Evolutionary conservation across 2,797 vertebrate species (phyloP).

Genomic region (Sebastiscus albofasciatus): DNA sequence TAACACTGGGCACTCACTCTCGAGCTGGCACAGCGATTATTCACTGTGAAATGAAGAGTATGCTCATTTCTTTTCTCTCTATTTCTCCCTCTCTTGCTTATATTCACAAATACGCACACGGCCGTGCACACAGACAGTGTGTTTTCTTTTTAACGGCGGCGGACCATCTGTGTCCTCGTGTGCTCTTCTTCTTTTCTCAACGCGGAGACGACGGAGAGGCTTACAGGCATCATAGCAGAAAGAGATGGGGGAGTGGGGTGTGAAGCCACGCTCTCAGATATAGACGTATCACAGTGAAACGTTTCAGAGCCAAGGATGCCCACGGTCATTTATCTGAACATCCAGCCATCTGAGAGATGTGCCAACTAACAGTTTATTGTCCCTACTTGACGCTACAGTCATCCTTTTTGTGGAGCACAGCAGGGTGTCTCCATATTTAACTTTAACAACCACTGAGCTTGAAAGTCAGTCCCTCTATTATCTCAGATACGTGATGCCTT

Average conservation of each 20-base stretch:
- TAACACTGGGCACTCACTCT: neutral
- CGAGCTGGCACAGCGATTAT: constrained; percentile 15
- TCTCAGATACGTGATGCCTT: neutral
- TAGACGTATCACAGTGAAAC: neutral
- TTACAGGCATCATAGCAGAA: neutral
- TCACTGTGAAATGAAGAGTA: constrained; percentile 36
- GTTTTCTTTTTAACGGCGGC: neutral
- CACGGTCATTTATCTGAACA: neutral
- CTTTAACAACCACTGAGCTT: neutral
- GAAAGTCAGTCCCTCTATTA: neutral
- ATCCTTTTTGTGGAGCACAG: neutral
- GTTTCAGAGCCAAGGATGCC: neutral
- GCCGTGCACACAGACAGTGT: neutral
- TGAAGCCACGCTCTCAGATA: neutral
- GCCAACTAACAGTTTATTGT: neutral
- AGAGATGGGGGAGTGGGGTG: neutral
- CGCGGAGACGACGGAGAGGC: constrained; percentile 1
- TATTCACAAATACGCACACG: constrained; percentile 21
- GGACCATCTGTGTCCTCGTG: constrained; percentile 35
- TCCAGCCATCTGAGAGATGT: neutral
- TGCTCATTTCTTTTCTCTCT: constrained; percentile 17
- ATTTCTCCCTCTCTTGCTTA: neutral
- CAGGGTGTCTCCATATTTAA: neutral
- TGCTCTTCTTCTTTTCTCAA: neutral
- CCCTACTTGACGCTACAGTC: neutral